Conservation (phyloP, 2,888 invertebrate genomes). For the Stramonita haemastoma region DNA sequence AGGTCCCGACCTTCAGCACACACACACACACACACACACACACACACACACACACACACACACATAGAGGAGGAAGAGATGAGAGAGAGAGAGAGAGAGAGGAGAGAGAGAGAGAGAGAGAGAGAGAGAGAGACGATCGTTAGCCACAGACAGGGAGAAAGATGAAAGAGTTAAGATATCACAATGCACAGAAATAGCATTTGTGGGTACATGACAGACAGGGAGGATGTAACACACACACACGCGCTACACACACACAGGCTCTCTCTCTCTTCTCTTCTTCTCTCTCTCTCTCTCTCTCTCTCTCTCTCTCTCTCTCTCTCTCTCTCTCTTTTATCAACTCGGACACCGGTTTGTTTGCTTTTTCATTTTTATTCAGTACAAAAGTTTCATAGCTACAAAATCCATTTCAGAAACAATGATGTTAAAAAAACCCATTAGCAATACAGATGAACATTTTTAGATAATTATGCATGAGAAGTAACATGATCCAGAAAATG, state of each 20-base stretch:
- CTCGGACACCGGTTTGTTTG: not conserved
- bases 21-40: not conserved
- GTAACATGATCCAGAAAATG: no score
- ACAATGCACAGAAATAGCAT: not conserved
- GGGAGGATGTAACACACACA: not conserved
- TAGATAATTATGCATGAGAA: no score
- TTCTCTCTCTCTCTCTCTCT: not conserved
- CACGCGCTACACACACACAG: not conserved
- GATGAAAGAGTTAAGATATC: not conserved
- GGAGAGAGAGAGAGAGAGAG: not conserved
- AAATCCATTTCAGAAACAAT: no score
- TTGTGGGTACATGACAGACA: no score
- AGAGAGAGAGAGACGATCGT: not conserved
- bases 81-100: not conserved
- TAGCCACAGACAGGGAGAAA: not conserved
- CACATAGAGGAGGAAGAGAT: not conserved
- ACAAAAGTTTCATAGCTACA: no score
- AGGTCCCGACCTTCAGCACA: not conserved
- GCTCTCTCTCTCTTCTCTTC: not conserved
- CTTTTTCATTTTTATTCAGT: not conserved
- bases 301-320: not conserved
- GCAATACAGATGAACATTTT: no score
- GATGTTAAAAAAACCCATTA: no score
- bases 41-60: not conserved
- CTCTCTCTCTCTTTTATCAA: not conserved